Percentiles rank a stretch among this genome's conserved stretches.
phyloP scores from a whole-genome alignment of 2,113 vertebrate species.

The Scartelaos histophorus region DNA sequence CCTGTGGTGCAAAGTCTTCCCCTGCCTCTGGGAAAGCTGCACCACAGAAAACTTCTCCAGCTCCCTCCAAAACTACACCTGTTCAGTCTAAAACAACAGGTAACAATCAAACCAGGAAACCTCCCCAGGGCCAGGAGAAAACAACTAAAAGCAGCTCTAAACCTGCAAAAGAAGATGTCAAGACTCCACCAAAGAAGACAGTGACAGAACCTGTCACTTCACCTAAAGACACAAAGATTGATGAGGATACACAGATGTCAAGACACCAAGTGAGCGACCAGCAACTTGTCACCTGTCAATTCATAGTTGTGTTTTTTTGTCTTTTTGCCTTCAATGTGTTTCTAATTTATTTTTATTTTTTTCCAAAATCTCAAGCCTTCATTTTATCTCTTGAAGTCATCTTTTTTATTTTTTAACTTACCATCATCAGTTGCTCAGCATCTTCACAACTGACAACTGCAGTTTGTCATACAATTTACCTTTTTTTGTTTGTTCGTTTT shows the following conservation, averaged over 20 bases:
- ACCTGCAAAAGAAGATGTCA: slow-evolving; percentile 75
- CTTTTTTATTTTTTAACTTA: background rate
- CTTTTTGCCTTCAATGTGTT: slow-evolving; percentile 21
- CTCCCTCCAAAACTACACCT: slow-evolving; percentile 62
- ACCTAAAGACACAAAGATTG: slow-evolving; percentile 78
- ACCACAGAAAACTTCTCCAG: slow-evolving; percentile 43
- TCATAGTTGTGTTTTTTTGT: slow-evolving; percentile 35
- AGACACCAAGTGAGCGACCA: slow-evolving; percentile 89
- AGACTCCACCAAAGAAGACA: slow-evolving; percentile 75
- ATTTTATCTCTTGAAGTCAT: background rate
- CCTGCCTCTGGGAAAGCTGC: slow-evolving; percentile 72
- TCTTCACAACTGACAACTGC: slow-evolving; percentile 13
- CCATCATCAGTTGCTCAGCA: background rate
- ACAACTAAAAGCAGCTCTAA: slow-evolving; percentile 67
- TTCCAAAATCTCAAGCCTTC: background rate
- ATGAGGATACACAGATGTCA: slow-evolving; percentile 77
- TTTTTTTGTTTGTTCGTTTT: slow-evolving; percentile 31
- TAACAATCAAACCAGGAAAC: slow-evolving; percentile 74
- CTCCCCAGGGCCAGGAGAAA: slow-evolving; percentile 73
- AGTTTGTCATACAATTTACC: slow-evolving; percentile 1
- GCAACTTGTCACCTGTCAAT: slow-evolving; percentile 67
- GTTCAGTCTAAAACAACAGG: slow-evolving; percentile 70
- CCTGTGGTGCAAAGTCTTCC: slow-evolving; percentile 55
- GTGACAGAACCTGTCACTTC: slow-evolving; percentile 66
- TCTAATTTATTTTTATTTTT: background rate